Percentiles rank a stretch among this genome's conserved stretches.
phyloP scores from a whole-genome alignment of 1,140 invertebrate species.

The Lasaia peninsularis region DNA sequence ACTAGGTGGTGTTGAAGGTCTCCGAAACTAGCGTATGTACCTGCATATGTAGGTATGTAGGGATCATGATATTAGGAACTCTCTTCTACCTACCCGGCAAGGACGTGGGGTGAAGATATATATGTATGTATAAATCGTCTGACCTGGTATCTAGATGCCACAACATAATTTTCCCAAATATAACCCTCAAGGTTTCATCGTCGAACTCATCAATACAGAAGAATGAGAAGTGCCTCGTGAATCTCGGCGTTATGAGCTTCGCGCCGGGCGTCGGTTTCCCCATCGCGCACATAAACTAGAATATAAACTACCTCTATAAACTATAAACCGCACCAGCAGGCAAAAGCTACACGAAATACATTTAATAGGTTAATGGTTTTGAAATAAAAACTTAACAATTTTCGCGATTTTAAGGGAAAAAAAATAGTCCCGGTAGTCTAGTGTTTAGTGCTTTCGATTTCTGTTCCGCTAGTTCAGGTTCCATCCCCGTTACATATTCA shows the following conservation, averaged over 20 bases:
- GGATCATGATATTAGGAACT: too few relatives aligned
- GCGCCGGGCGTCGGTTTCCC: slow-evolving; percentile 89
- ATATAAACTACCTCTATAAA: slow-evolving; percentile 19
- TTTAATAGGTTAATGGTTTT: background rate
- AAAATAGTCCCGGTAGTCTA: too few relatives aligned
- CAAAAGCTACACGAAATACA: background rate
- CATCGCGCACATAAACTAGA: slow-evolving; percentile 91
- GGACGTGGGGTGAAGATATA: too few relatives aligned
- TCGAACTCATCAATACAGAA: slow-evolving; percentile 94
- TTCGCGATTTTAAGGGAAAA: too few relatives aligned
- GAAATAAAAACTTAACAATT: too few relatives aligned
- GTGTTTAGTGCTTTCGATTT: too few relatives aligned
- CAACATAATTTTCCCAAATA: slow-evolving; percentile 93
- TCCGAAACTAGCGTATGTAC: too few relatives aligned
- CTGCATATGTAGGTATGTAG: too few relatives aligned
- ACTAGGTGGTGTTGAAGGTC: too few relatives aligned
- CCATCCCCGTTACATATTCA: too few relatives aligned
- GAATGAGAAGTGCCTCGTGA: slow-evolving; percentile 93
- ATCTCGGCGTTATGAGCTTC: slow-evolving; percentile 90
- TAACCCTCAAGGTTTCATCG: slow-evolving; percentile 89
- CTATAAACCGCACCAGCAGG: background rate
- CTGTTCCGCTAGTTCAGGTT: too few relatives aligned
- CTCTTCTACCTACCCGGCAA: too few relatives aligned
- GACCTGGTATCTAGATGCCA: slow-evolving; percentile 96
- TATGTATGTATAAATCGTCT: background rate